Evolutionary conservation across 2,797 vertebrate species (phyloP).

Genomic region (Hypotaenidia philippensis): DNA sequence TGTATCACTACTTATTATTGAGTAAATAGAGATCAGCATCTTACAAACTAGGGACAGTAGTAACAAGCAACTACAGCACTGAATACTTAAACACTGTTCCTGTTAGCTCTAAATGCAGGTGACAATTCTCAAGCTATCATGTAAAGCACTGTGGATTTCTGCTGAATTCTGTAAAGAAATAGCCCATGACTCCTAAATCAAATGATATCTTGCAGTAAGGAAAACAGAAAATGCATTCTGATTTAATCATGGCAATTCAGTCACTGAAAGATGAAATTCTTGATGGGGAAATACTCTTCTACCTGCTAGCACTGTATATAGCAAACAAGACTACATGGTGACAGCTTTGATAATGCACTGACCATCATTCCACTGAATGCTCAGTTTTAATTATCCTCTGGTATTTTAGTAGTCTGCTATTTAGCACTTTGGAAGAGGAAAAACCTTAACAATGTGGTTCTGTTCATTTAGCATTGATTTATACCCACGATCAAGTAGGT

Average conservation of each 20-base stretch:
- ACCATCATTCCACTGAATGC: background rate
- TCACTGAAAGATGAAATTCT: background rate
- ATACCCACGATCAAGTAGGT: background rate
- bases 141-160: background rate
- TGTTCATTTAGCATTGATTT: background rate
- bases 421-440: background rate
- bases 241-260: background rate
- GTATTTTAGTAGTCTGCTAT: background rate
- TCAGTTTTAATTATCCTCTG: background rate
- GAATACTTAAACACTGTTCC: background rate
- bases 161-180: background rate
- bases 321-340: background rate
- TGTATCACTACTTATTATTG: background rate
- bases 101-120: background rate
- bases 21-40: background rate
- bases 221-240: background rate
- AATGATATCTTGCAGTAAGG: background rate
- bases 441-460: background rate
- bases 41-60: background rate
- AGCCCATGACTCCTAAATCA: background rate
- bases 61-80: background rate
- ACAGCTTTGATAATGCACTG: background rate
- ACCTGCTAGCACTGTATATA: background rate
- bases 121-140: background rate
- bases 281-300: background rate